These are phyloP conservation scores for Oreamnos americanus DNA, from an alignment of 2,113 vertebrate species.

Conservation along the genomic window DNA sequence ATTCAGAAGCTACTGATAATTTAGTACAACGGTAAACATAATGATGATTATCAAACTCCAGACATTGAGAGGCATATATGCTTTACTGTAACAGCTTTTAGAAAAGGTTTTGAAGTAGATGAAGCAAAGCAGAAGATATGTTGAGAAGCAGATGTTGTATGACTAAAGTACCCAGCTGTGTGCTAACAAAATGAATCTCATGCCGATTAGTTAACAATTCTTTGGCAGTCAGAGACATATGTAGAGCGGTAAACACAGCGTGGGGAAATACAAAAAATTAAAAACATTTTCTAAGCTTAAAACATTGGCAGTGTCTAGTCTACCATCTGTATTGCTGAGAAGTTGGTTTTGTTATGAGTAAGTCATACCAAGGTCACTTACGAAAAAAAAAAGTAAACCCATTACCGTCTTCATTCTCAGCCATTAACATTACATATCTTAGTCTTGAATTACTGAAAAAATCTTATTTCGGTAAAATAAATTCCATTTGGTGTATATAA, in stretches of 20 bases:
- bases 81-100: constrained; percentile 3
- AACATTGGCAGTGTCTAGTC: constrained; percentile 73
- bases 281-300: constrained; percentile 68
- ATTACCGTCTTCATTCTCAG: constrained; percentile 26
- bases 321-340: constrained; percentile 76
- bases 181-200: constrained; percentile 81
- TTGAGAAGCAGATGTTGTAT: constrained; percentile 83
- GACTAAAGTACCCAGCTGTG: constrained; percentile 85
- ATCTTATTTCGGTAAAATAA: constrained; percentile 35
- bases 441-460: constrained; percentile 1
- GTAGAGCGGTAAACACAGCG: constrained; percentile 76
- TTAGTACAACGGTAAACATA: constrained; percentile 11
- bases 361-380: constrained; percentile 75
- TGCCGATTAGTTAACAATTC: constrained; percentile 85
- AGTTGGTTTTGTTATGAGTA: constrained; percentile 71
- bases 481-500: not conserved
- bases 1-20: constrained; percentile 33
- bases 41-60: constrained; percentile 26
- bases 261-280: constrained; percentile 68
- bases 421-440: not conserved
- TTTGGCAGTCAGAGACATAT: constrained; percentile 81
- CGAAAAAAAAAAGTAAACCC: constrained; percentile 55
- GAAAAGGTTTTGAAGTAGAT: constrained; percentile 44
- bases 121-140: constrained; percentile 77
- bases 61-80: not conserved